A percentile compares a stretch with the other conserved stretches of the same genome.
These are phyloP conservation scores for Tanaodytes sp. DNA, from an alignment of 2,888 invertebrate genomes.

Conservation along the genomic window DNA sequence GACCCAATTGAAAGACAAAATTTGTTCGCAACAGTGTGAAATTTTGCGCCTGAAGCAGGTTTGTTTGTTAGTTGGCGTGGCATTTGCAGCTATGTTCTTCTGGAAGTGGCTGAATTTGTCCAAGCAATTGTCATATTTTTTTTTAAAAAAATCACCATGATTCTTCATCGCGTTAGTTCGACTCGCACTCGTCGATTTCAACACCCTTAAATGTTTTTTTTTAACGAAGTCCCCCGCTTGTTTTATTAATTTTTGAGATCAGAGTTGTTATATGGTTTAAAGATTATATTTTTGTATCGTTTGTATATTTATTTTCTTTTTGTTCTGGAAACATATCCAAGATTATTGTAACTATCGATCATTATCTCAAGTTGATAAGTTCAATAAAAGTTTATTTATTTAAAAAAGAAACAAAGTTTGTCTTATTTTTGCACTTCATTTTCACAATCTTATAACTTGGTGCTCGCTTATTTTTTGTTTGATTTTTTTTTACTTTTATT, in stretches of 20 bases:
- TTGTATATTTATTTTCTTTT: slow-evolving; percentile 12
- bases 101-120: slow-evolving; percentile 56
- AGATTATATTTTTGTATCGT: slow-evolving; percentile 3
- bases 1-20: slow-evolving; percentile 73
- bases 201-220: too few relatives aligned
- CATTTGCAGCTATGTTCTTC: slow-evolving; percentile 57
- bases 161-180: neutral
- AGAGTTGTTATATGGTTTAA: neutral
- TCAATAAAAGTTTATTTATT: slow-evolving; percentile 37
- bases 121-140: slow-evolving; percentile 48
- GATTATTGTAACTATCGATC: slow-evolving; percentile 28
- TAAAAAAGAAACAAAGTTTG: slow-evolving; percentile 23
- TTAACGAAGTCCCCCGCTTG: too few relatives aligned
- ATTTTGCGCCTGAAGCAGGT: slow-evolving; percentile 73
- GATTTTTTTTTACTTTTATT: too few relatives aligned
- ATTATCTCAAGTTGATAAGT: slow-evolving; percentile 11
- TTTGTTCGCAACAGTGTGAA: slow-evolving; percentile 61
- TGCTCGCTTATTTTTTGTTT: too few relatives aligned
- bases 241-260: neutral
- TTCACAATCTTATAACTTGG: too few relatives aligned
- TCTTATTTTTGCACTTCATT: slow-evolving; percentile 27
- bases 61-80: slow-evolving; percentile 59
- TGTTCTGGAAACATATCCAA: slow-evolving; percentile 9
- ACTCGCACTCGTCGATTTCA: neutral
- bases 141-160: slow-evolving; percentile 15